Evolutionary conservation across 2,797 vertebrate species (phyloP), one percentile per base, ranked within the genome.

Genomic region (Emydoidea blandingii): DNA sequence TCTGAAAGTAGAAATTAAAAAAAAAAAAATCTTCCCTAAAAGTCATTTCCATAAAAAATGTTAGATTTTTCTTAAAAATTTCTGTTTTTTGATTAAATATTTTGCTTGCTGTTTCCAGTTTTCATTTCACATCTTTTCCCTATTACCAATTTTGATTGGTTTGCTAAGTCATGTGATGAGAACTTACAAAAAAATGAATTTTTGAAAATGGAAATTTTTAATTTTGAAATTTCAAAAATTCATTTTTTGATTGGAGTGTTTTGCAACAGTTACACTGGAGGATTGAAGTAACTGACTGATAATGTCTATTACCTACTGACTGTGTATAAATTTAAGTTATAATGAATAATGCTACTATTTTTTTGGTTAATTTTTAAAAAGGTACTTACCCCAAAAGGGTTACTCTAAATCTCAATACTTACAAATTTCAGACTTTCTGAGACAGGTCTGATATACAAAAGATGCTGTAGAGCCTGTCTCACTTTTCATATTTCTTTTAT

Each of bases 341-440:
- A 37, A 37, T 72, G n/a, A 37, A 72, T 41, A 72, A 41, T 41
- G 65, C 34, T 23, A 37, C 14, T 65, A 52, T 37, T 23, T 72
- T 72, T n/a, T 41, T 72, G 9, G n/a, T 72, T 72, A 72, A 72
- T 41, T 72, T 72, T 72, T 72, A 5, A 21, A 72, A 52, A n/a
- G 52, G 15, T 23, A n/a, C 2, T 37, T 52, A 25, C 21, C n/a
- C 57, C 83, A 49, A 34, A 49, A 1, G 0, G 72, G 72, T 49
- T 27, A 0, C 47, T 4, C 65, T 18, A 8, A 53, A 53, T 2
- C 83, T 16, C 62, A 29, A 2, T 79, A 19, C 3, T 44, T 23
- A 47, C 34, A 81, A 50, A 49, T 0, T 50, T 5, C 50, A 19
- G 25, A 49, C 15, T 59, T 56, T 78, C 80, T 41, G 8, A 47